A percentile compares a stretch with the other conserved stretches of the same genome.
Evolutionary conservation across 35 echinoderm and acorn worm species (phyloP).

Genomic region (Lytechinus pictus): DNA sequence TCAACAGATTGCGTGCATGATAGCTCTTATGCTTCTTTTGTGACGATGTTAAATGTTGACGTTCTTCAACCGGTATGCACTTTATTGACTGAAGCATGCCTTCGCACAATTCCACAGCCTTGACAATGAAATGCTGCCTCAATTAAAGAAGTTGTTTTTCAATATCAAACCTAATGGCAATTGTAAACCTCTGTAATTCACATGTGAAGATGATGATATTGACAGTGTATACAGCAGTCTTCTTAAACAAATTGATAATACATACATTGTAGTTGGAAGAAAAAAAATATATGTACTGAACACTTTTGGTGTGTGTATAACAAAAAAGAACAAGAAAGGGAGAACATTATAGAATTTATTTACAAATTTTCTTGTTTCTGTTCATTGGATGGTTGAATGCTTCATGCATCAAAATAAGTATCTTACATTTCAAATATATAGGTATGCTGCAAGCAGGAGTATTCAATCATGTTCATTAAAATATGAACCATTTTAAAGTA

Average conservation of each 20-base stretch:
- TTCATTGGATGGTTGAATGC: no score
- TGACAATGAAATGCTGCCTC: not conserved
- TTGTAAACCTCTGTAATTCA: not conserved
- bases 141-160: not conserved
- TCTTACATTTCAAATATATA: no score
- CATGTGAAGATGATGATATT: not conserved
- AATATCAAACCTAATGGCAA: not conserved
- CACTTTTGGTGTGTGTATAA: not conserved
- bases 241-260: not conserved
- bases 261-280: not conserved
- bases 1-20: slow-evolving; percentile 11
- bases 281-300: not conserved
- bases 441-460: no score
- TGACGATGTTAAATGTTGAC: not conserved
- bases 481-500: no score
- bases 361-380: no score
- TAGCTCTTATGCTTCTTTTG: not conserved
- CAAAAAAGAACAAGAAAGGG: no score
- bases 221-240: not conserved
- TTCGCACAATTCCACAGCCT: not conserved
- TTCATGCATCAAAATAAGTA: no score
- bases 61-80: not conserved
- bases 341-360: no score
- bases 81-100: not conserved
- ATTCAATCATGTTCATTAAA: no score